Evolutionary conservation across 2,113 vertebrate species (phyloP), one percentile per base, ranked within the genome.

Genomic region (Sarotherodon lohbergeri): DNA sequence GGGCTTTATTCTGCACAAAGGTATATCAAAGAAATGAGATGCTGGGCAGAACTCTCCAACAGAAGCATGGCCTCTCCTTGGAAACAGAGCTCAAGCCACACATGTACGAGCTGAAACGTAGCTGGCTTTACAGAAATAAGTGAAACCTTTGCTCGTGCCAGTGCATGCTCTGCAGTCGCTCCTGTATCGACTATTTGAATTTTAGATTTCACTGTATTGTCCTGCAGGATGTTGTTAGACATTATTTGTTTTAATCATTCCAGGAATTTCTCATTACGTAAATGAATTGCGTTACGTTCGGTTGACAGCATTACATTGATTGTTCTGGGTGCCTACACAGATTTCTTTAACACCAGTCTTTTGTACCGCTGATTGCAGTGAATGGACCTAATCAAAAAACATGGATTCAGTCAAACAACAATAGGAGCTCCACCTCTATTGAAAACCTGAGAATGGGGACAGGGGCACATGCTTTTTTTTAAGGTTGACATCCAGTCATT

Each of bases 341-440:
- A 29, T 52, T 78, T 78, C 73, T 78, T 78, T 34, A 78, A 78
- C 73, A n/a, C 27, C 73, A 3, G 32, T 54, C 61, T 43, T 82
- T 50, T 66, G 32, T 68, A 8, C 32, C n/a, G 29, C 81, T 27
- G 46, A 54, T 56, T 68, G 34, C 27, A 85, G 34, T 43, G 88
- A 83, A 84, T 68, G 17, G 76, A 88, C 80, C 73, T 50, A 55
- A 91, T 89, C 88, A 93, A 22, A 76, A 86, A 82, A 61, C 68
- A 7, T 13, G 50, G 24, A 80, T 82, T 83, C 39, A 50, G 68
- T 27, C 48, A 29, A 81, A 34, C 34, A 55, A 41, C 56, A 79
- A 48, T 7, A 5, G 43, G 10, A 50, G 63, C 66, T 80, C 46
- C 59, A 63, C 22, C 32, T 55, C 78, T 16, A n/a, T 32, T 81